A percentile compares a stretch with the other conserved stretches of the same genome.
Evolutionary conservation across 2,888 invertebrate genomes (phyloP).

Genomic region (Dryobota labecula): DNA sequence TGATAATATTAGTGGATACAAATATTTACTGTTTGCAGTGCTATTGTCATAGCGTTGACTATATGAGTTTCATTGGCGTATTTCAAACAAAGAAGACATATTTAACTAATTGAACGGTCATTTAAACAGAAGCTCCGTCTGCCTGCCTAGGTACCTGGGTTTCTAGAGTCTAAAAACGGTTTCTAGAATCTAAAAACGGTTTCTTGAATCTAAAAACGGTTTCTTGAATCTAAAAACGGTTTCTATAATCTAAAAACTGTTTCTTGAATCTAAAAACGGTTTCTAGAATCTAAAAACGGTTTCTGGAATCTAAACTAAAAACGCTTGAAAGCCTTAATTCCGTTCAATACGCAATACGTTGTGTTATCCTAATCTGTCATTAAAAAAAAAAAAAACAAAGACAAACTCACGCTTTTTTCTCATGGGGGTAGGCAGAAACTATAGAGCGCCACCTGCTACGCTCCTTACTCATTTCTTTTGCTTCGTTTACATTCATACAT

Average conservation of each 20-base stretch:
- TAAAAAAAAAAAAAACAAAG: too few species aligned
- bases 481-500: too few species aligned
- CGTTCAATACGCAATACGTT: too few species aligned
- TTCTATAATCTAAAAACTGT: not conserved
- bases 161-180: not conserved
- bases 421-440: too few species aligned
- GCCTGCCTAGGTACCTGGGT: too few species aligned
- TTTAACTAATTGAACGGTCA: slow-evolving; percentile 2
- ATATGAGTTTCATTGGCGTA: slow-evolving; percentile 48
- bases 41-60: slow-evolving; percentile 51
- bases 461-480: too few species aligned
- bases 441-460: too few species aligned
- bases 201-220: not conserved
- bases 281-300: not conserved
- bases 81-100: slow-evolving; percentile 39
- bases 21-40: slow-evolving; percentile 67
- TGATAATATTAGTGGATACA: slow-evolving; percentile 68
- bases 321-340: not conserved
- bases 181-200: not conserved
- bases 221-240: not conserved
- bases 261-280: too few species aligned
- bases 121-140: not conserved
- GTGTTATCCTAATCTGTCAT: too few species aligned
- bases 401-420: too few species aligned
- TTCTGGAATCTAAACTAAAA: not conserved